Percentiles rank a stretch among this genome's conserved stretches.
phyloP scores from a whole-genome alignment of 1,140 invertebrate genomes.

The Eueides isabella region DNA sequence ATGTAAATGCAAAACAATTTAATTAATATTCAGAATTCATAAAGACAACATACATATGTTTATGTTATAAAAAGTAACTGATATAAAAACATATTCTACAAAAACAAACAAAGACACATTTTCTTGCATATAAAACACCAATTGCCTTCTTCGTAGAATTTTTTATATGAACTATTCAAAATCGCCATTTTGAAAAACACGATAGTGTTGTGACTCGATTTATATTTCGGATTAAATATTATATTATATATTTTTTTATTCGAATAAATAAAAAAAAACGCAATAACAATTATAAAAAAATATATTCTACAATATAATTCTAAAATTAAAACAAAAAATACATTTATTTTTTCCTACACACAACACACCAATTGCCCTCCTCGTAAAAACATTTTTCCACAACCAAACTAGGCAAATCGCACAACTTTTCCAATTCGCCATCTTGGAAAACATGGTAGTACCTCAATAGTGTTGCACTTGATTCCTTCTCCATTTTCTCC shows the following conservation, averaged over 20 bases:
- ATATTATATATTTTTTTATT: not conserved
- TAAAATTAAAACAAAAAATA: slow-evolving; percentile 18
- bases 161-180: no score
- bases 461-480: slow-evolving; percentile 86
- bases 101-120: no score
- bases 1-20: no score
- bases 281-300: not conserved
- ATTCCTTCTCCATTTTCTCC: slow-evolving; percentile 63
- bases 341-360: slow-evolving; percentile 85
- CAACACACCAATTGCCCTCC: slow-evolving; percentile 97
- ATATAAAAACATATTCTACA: no score
- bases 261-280: not conserved
- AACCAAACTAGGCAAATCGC: slow-evolving; percentile 80
- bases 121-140: no score
- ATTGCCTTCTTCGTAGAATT: no score
- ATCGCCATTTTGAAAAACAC: no score
- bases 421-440: slow-evolving; percentile 90
- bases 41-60: no score
- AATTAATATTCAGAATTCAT: no score
- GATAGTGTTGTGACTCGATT: no score
- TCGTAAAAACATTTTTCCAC: slow-evolving; percentile 93
- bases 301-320: not conserved
- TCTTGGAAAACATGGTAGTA: slow-evolving; percentile 98
- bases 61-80: no score
- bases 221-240: not conserved